Conservation (phyloP, 2,797 vertebrate species). For the Argentina silus region DNA sequence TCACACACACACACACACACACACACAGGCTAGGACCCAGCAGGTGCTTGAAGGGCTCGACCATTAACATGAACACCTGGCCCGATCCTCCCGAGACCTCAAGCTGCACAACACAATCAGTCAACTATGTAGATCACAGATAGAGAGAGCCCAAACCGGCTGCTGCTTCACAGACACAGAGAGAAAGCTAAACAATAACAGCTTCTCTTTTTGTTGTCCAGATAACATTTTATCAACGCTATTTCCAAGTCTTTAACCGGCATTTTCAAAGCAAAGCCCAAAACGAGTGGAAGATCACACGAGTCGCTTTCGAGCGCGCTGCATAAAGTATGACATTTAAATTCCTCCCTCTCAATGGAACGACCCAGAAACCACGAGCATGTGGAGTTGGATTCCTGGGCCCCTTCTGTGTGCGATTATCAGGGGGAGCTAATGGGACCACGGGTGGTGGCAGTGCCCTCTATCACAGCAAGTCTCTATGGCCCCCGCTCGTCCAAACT, state of each 20-base stretch:
- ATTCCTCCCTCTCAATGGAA: constrained; percentile 12
- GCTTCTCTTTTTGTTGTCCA: not conserved
- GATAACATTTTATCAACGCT: not conserved
- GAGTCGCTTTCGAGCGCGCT: not conserved
- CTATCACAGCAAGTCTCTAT: not conserved
- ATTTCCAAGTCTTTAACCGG: not conserved
- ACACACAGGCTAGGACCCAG: not conserved
- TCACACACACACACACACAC: constrained; percentile 30
- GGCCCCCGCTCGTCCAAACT: not conserved
- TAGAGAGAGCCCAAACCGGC: constrained; percentile 4
- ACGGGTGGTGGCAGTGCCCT: not conserved
- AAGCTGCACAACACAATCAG: constrained; percentile 24
- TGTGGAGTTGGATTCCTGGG: constrained; percentile 12
- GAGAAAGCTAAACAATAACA: not conserved
- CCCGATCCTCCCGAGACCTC: not conserved
- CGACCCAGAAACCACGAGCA: constrained; percentile 16
- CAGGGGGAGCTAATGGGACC: not conserved
- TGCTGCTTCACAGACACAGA: not conserved
- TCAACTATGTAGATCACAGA: constrained; percentile 62
- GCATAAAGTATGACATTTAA: constrained; percentile 6
- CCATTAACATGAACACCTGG: not conserved
- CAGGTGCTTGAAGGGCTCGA: not conserved
- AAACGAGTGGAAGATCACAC: not conserved
- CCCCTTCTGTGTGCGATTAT: constrained; percentile 17
- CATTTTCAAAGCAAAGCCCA: not conserved